These are phyloP conservation scores for Dynastes tityus DNA, from an alignment of 2,888 invertebrate genomes.

Conservation along the genomic window DNA sequence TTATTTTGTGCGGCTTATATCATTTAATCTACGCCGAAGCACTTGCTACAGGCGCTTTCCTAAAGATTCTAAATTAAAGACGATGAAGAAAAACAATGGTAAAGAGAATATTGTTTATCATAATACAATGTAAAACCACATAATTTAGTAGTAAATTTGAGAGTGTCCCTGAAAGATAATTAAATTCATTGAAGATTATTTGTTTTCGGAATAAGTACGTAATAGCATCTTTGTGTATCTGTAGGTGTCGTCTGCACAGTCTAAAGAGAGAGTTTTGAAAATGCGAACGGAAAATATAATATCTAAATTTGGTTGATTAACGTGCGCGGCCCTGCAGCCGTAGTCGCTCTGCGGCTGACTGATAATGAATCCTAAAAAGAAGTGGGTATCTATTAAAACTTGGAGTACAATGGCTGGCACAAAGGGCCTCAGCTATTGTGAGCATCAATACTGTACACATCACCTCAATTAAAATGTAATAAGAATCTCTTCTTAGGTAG, in stretches of 20 bases:
- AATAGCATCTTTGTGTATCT: slow-evolving; percentile 14
- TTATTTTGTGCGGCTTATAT: too few species aligned
- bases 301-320: slow-evolving; percentile 70
- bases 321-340: slow-evolving; percentile 56
- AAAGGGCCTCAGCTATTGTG: slow-evolving; percentile 65
- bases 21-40: too few species aligned
- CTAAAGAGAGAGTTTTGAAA: slow-evolving; percentile 37
- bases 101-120: not conserved
- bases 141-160: not conserved
- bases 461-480: slow-evolving; percentile 72
- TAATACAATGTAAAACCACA: not conserved
- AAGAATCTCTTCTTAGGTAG: slow-evolving; percentile 70
- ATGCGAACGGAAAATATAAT: slow-evolving; percentile 64
- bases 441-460: slow-evolving; percentile 70
- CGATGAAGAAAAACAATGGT: not conserved
- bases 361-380: slow-evolving; percentile 70
- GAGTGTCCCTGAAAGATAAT: slow-evolving; percentile 34
- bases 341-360: slow-evolving; percentile 63
- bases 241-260: slow-evolving; percentile 4
- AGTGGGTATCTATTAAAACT: slow-evolving; percentile 71
- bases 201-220: slow-evolving; percentile 25
- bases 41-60: too few species aligned
- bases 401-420: slow-evolving; percentile 68
- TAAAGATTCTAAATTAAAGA: too few species aligned
- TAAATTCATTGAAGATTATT: slow-evolving; percentile 31